A percentile compares a stretch with the other conserved stretches of the same genome.
phyloP scores from a whole-genome alignment of 2,797 vertebrate genomes.

The Pseudocheirus occidentalis region DNA sequence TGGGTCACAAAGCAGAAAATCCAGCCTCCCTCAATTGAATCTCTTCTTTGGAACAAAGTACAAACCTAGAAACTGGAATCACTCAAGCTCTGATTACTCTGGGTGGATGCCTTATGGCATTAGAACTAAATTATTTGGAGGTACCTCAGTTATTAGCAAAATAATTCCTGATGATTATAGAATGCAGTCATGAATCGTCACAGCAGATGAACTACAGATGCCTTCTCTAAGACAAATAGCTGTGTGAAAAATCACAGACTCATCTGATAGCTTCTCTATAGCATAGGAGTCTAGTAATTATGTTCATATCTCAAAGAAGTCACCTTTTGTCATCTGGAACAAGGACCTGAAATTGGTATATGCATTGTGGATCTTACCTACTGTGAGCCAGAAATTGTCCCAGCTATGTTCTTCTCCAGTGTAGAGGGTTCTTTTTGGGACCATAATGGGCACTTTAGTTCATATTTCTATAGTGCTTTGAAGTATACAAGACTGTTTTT shows the following conservation, averaged over 20 bases:
- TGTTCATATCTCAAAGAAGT: conserved; percentile 70
- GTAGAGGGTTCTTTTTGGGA: neutral
- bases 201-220: conserved; percentile 74
- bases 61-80: conserved; percentile 68
- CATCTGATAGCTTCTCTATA: conserved; percentile 50
- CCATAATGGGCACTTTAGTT: neutral
- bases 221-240: conserved; percentile 67
- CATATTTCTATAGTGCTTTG: neutral
- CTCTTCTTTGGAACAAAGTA: conserved; percentile 61
- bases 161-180: conserved; percentile 71
- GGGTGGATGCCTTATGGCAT: conserved; percentile 66
- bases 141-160: conserved; percentile 75
- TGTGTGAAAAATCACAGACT: conserved; percentile 56
- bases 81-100: conserved; percentile 62
- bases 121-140: conserved; percentile 77
- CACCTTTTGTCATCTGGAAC: conserved; percentile 55
- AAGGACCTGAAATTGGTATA: conserved; percentile 12
- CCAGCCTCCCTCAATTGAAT: conserved; percentile 62
- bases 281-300: conserved; percentile 59
- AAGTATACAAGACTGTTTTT: neutral
- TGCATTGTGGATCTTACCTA: neutral
- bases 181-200: conserved; percentile 63
- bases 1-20: conserved; percentile 64
- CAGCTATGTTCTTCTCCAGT: neutral
- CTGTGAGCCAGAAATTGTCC: neutral